Base-by-base conservation (phyloP, 2,113 vertebrate genomes). In the Embiotoca jacksoni region DNA sequence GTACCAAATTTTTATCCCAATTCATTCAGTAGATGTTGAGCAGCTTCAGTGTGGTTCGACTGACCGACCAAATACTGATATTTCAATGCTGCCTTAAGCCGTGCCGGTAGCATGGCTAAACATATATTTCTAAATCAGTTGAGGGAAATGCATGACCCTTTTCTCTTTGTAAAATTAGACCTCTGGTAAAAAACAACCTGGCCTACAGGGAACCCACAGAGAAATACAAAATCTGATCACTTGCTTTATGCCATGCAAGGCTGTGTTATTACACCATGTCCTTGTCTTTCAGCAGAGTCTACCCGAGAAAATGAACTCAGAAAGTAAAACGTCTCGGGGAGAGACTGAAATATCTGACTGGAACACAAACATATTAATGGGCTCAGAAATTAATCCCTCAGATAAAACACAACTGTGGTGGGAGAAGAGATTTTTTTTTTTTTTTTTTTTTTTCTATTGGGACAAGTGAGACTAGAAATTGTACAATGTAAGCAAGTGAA, bases 401-500 rank as follows among this genome's bases (percentile, higher is more conserved):
- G 75, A 89, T 80, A 80, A 86, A 85, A 78, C 49, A 69, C 55
- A 44, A 58, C 56, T 72, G 46, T 44, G 54, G 56, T 1, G 14
- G 37, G 53, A 65, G 64, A 69, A 47, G 58, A 67, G 44, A 31
- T 52, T 62, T 78, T 47, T 52, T 67, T 85, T 81, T 60, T 82
- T 64, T n/a, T 35, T 66, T 68, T 68, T 71, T 85, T 81, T 60
- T 82, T 64, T 58, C 61, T 56, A 46, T 49, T 58, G 83, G 78
- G 72, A 89, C 75, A 80, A 78, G 70, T 71, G 63, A 81, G 66
- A 76, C 58, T 58, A 85, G 72, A 80, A 90, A 86, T 80, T 85
- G 85, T 78, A 85, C 80, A 86, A 89, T 81, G 70, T 87, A 87
- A 88, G 89, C 85, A 89, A 92, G 92, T 85, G 88, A 93, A 91